Conservation (phyloP, 64 coral and sea anemone genomes). For the Stichodactyla mertensii region DNA sequence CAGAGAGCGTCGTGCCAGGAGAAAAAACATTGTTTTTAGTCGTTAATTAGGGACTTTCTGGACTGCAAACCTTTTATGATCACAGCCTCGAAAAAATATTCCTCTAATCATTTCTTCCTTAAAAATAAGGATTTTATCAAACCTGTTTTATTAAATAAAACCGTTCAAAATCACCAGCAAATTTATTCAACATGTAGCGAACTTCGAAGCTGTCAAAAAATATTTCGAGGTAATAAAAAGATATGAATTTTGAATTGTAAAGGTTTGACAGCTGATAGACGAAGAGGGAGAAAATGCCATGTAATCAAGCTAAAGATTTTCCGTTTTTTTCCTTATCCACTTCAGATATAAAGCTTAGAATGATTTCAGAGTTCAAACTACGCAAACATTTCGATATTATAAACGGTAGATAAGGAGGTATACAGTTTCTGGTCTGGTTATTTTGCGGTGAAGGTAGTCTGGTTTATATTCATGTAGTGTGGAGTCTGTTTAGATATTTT, state of each 20-base stretch:
- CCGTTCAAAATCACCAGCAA: background rate
- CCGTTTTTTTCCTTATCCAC: background rate
- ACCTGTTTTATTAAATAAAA: background rate
- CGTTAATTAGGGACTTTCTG: background rate
- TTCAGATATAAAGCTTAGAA: slow-evolving; percentile 1
- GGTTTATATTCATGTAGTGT: background rate
- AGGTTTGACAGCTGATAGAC: background rate
- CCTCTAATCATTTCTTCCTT: background rate
- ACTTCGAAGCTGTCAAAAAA: background rate
- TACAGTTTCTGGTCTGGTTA: background rate
- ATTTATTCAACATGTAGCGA: slow-evolving; percentile 1
- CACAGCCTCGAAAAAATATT: background rate
- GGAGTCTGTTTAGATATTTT: background rate
- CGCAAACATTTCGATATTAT: background rate
- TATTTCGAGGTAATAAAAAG: background rate
- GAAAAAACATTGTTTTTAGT: background rate
- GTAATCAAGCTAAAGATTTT: background rate
- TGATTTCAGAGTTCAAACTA: background rate
- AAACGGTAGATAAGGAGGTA: background rate
- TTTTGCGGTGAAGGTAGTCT: background rate
- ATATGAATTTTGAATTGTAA: background rate
- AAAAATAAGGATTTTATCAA: background rate
- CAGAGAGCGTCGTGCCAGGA: background rate
- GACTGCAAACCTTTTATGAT: background rate
- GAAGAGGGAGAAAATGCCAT: background rate